Evolutionary conservation across 2,113 vertebrate species (phyloP).

Genomic region (Cygnus atratus): DNA sequence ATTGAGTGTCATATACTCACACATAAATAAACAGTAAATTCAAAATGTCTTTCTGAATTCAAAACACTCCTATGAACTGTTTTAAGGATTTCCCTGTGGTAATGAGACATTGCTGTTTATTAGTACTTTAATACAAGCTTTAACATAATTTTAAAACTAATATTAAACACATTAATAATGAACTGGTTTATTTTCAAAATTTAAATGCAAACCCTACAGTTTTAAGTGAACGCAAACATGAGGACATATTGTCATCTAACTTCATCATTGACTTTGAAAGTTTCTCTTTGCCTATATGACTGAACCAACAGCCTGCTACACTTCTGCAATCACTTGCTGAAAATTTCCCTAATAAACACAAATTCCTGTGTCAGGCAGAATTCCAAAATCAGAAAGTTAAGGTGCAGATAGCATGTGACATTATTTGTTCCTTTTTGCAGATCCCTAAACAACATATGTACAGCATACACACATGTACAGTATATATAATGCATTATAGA

Average conservation of each 20-base stretch:
- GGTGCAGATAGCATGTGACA: not conserved
- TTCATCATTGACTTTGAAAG: not conserved
- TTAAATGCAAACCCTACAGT: not conserved
- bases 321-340: not conserved
- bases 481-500: no score
- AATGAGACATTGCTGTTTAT: not conserved
- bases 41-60: not conserved
- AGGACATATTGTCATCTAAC: not conserved
- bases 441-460: no score
- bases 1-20: not conserved
- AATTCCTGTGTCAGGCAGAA: fast-evolving
- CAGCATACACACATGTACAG: not conserved
- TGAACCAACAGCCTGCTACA: not conserved
- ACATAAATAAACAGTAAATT: not conserved
- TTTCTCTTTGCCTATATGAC: not conserved
- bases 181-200: not conserved
- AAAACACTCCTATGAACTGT: not conserved
- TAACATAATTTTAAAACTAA: not conserved
- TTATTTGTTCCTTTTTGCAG: not conserved
- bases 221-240: not conserved
- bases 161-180: not conserved
- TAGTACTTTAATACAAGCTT: not conserved
- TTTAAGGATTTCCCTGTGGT: not conserved
- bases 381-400: not conserved
- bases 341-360: not conserved